Evolutionary conservation across 2,888 invertebrate species (phyloP).

Genomic region (Stenolophus ochropezus): DNA sequence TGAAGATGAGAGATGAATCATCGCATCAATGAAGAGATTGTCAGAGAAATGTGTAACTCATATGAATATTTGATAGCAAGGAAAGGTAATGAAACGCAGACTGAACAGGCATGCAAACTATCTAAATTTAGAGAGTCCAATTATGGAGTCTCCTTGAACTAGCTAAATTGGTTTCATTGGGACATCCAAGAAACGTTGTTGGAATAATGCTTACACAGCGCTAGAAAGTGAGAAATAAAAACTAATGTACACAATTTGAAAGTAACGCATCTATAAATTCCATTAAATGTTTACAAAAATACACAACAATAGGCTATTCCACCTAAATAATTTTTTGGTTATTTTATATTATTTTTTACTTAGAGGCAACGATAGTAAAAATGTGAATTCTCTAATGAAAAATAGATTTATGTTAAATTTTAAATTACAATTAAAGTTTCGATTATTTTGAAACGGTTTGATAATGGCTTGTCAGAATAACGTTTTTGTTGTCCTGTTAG

Average conservation of each 20-base stretch:
- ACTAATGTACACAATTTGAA: slow-evolving; percentile 47
- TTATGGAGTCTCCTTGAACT: slow-evolving; percentile 52
- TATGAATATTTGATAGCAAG: slow-evolving; percentile 9
- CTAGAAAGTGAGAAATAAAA: slow-evolving; percentile 51
- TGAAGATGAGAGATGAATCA: not conserved
- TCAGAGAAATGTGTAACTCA: not conserved
- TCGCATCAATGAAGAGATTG: not conserved
- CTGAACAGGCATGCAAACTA: slow-evolving; percentile 33
- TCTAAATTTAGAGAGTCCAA: slow-evolving; percentile 54
- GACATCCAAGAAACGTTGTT: slow-evolving; percentile 52
- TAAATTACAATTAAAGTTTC: no score
- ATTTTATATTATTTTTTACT: no score
- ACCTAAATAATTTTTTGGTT: no score
- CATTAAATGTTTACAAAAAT: no score
- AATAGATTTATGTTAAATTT: no score
- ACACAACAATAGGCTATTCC: no score
- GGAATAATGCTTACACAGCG: slow-evolving; percentile 33
- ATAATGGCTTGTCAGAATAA: no score
- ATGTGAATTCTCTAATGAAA: no score
- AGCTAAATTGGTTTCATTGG: slow-evolving; percentile 57
- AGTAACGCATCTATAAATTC: slow-evolving; percentile 29
- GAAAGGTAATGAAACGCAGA: slow-evolving; percentile 23
- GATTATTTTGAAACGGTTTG: no score
- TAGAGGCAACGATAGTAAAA: no score
- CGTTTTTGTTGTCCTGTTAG: no score